A percentile compares a stretch with the other conserved stretches of the same genome.
Conservation (phyloP, 2,797 vertebrate genomes). For the Jordanella pulchra region DNA sequence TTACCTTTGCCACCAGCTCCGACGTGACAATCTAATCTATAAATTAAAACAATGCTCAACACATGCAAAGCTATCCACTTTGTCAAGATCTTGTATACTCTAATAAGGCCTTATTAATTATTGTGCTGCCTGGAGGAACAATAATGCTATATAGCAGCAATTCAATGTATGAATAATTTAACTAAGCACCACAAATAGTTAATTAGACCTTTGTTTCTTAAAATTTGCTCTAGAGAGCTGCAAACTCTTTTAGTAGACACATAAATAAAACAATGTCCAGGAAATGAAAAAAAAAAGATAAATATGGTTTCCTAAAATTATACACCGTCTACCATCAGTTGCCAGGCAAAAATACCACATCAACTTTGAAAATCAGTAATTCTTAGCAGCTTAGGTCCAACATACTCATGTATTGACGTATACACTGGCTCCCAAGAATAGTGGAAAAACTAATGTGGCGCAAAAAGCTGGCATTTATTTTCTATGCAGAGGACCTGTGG, state of each 20-base stretch:
- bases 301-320: slow-evolving; percentile 7
- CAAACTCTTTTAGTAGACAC: background rate
- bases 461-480: slow-evolving; percentile 41
- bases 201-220: background rate
- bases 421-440: slow-evolving; percentile 23
- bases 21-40: too few species aligned
- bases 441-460: slow-evolving; percentile 41
- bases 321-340: slow-evolving; percentile 16
- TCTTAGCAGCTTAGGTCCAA: slow-evolving; percentile 31
- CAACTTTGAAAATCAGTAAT: slow-evolving; percentile 28
- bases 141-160: background rate
- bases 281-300: background rate
- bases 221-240: background rate
- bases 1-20: too few species aligned
- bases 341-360: slow-evolving; percentile 28
- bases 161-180: too few species aligned
- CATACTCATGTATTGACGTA: slow-evolving; percentile 27
- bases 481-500: slow-evolving; percentile 29
- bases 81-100: background rate
- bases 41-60: too few species aligned
- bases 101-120: background rate
- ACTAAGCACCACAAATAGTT: too few species aligned
- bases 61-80: background rate
- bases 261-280: background rate
- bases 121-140: background rate